These are phyloP conservation scores for Mythimna albipuncta DNA, from an alignment of 2,888 invertebrate genomes.

Conservation along the genomic window DNA sequence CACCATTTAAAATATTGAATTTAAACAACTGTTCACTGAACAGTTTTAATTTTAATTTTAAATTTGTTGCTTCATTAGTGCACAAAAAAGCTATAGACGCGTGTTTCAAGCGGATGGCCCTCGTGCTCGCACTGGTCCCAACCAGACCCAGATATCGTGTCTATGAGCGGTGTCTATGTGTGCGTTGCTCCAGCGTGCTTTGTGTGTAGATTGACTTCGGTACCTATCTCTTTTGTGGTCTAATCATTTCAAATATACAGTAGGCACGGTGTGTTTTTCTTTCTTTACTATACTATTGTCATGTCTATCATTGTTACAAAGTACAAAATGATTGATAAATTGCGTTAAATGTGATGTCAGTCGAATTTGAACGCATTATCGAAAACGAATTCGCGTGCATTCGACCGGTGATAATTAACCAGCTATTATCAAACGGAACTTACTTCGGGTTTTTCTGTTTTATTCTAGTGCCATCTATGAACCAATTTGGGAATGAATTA, in stretches of 20 bases:
- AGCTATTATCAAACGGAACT: constrained; percentile 44
- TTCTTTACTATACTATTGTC: neutral
- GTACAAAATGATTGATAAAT: constrained; percentile 38
- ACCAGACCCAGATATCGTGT: too few species aligned
- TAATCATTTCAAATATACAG: constrained; percentile 1
- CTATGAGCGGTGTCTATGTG: too few species aligned
- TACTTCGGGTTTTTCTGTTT: constrained; percentile 36
- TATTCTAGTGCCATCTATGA: constrained; percentile 49
- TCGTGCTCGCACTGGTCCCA: too few species aligned
- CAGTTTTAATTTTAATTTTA: too few species aligned
- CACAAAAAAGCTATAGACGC: too few species aligned
- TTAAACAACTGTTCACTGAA: too few species aligned
- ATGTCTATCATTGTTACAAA: neutral
- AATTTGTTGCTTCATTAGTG: too few species aligned
- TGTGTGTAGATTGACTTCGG: too few species aligned
- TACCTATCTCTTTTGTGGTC: neutral
- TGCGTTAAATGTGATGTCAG: constrained; percentile 54
- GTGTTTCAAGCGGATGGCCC: too few species aligned
- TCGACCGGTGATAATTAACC: constrained; percentile 60
- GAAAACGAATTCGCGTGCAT: constrained; percentile 63
- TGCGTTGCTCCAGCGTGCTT: too few species aligned
- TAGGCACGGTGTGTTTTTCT: constrained; percentile 7
- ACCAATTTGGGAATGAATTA: constrained; percentile 45
- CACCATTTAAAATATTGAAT: too few species aligned
- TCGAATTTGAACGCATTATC: constrained; percentile 63